Percentiles rank a stretch among this genome's conserved stretches.
Evolutionary conservation across 2,797 vertebrate species (phyloP).

Genomic region (Lagodon rhomboides): DNA sequence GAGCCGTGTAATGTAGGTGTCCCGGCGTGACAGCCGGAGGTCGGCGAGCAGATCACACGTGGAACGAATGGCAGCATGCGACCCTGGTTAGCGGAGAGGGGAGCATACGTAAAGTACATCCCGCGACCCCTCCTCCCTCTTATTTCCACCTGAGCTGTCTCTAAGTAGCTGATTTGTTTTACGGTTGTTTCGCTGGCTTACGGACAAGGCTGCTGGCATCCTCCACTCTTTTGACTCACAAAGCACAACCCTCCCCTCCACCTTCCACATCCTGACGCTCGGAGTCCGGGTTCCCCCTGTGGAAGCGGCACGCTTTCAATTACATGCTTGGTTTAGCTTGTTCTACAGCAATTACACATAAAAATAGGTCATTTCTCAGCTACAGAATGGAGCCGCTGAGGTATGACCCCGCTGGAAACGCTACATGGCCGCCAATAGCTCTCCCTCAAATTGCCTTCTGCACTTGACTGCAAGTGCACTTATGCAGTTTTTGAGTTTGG

Average conservation of each 20-base stretch:
- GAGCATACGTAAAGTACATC: conserved; percentile 39
- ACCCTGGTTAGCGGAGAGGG: conserved; percentile 38
- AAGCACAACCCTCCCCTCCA: conserved; percentile 54
- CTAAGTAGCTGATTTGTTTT: conserved; percentile 84
- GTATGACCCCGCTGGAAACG: conserved; percentile 86
- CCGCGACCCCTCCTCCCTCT: conserved; percentile 41
- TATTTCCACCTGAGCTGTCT: conserved; percentile 68
- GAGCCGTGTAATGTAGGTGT: conserved; percentile 70
- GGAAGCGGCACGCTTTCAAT: conserved; percentile 88
- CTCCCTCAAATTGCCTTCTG: conserved; percentile 84
- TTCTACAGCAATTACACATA: conserved; percentile 84
- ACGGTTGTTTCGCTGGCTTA: conserved; percentile 74
- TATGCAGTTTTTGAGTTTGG: conserved; percentile 57
- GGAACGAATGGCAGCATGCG: conserved; percentile 70
- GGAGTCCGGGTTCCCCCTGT: conserved; percentile 61
- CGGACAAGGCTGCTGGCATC: conserved; percentile 63
- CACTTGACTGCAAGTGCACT: conserved; percentile 81
- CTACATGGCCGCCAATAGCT: conserved; percentile 78
- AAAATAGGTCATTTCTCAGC: conserved; percentile 87
- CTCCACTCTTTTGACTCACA: conserved; percentile 75
- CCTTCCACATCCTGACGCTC: conserved; percentile 45
- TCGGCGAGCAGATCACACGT: conserved; percentile 46
- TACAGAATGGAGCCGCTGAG: conserved; percentile 86
- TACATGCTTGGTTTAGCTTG: conserved; percentile 87
- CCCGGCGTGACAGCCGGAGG: conserved; percentile 47